phyloP scores from a whole-genome alignment of 2,888 invertebrate species.

The Pimpla rufipes region DNA sequence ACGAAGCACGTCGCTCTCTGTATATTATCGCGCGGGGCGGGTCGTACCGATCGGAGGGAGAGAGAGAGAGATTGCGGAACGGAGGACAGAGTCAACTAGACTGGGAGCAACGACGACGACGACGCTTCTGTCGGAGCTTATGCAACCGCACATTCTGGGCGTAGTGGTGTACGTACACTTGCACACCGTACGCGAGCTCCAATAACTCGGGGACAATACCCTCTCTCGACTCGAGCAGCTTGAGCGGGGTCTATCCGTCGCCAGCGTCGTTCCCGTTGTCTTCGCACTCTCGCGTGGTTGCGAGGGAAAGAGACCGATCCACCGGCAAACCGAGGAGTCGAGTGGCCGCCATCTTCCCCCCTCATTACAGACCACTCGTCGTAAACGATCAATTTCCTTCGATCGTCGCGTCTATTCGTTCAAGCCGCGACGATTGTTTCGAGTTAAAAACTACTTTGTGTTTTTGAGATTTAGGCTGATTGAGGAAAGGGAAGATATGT shows the following conservation, averaged over 20 bases:
- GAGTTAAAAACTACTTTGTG: too few species aligned
- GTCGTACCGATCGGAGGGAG: not conserved
- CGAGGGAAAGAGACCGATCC: slow-evolving; percentile 19
- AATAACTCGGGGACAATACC: slow-evolving; percentile 65
- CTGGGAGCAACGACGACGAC: slow-evolving; percentile 13
- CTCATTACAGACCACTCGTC: not conserved
- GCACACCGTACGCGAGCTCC: slow-evolving; percentile 25
- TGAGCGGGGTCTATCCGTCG: slow-evolving; percentile 54
- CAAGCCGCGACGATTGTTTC: too few species aligned
- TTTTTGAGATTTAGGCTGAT: too few species aligned
- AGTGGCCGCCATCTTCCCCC: not conserved
- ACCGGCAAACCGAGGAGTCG: slow-evolving; percentile 4
- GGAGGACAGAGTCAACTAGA: slow-evolving; percentile 32
- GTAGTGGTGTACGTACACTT: slow-evolving; percentile 15
- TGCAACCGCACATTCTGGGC: slow-evolving; percentile 59
- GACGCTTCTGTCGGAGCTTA: slow-evolving; percentile 49
- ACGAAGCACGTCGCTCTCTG: slow-evolving; percentile 61
- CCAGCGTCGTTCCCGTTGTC: slow-evolving; percentile 26
- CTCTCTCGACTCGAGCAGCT: slow-evolving; percentile 50
- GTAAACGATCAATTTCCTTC: too few species aligned
- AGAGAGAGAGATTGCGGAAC: slow-evolving; percentile 34
- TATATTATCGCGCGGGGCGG: slow-evolving; percentile 57
- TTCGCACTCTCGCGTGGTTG: too few species aligned
- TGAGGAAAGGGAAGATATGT: too few species aligned
- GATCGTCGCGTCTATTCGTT: too few species aligned